These are phyloP conservation scores for Pachyramphus minor DNA, from an alignment of 2,113 vertebrate species.

Conservation along the genomic window DNA sequence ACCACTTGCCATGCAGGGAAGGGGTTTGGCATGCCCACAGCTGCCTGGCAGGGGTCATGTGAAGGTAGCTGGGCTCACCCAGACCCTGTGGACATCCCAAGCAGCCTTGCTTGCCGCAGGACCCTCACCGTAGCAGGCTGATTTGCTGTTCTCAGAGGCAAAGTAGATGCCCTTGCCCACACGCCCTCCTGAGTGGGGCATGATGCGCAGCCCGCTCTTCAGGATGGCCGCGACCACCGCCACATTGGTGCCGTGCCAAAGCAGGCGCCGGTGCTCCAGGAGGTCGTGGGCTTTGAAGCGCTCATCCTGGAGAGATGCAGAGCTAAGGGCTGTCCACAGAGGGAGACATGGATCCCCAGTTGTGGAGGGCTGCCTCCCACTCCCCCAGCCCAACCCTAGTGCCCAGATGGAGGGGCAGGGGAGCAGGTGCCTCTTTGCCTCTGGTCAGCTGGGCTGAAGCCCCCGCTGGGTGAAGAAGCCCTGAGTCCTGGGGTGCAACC, in stretches of 20 bases:
- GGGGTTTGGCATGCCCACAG: background rate
- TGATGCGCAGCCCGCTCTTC: slow-evolving; percentile 88
- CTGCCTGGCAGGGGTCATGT: background rate
- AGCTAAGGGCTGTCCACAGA: background rate
- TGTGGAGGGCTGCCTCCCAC: background rate
- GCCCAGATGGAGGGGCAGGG: background rate
- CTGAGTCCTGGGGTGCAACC: background rate
- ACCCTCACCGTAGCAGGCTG: slow-evolving; percentile 81
- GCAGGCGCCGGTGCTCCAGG: slow-evolving; percentile 83
- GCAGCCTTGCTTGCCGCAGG: no score
- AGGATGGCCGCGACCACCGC: slow-evolving; percentile 88
- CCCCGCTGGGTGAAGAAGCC: background rate
- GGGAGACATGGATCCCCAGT: fast-evolving
- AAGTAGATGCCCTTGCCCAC: slow-evolving; percentile 90
- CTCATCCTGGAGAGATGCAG: slow-evolving; percentile 65
- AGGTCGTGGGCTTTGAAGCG: slow-evolving; percentile 72
- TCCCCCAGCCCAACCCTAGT: background rate
- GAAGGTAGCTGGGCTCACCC: background rate
- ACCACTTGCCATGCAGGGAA: background rate
- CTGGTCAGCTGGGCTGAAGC: background rate
- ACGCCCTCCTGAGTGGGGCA: slow-evolving; percentile 87
- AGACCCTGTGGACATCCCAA: background rate
- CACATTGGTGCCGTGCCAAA: slow-evolving; percentile 91
- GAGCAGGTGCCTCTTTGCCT: fast-evolving
- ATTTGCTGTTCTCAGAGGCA: slow-evolving; percentile 88